Evolutionary conservation across 2,797 vertebrate species (phyloP), one percentile per base, ranked within the genome.

Genomic region (Eurystomus glaucurus): DNA sequence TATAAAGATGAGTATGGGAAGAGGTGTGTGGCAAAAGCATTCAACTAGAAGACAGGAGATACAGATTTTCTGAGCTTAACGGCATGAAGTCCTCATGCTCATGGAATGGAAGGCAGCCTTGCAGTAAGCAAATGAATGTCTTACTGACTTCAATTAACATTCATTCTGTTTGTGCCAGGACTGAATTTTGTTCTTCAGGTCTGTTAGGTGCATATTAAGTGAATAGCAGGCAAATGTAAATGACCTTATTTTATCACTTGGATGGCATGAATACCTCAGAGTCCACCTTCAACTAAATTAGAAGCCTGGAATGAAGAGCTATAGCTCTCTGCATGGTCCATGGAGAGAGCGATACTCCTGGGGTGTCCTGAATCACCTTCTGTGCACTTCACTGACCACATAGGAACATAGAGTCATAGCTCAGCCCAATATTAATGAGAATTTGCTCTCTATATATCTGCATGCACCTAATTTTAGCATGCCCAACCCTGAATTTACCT

Each of bases 131-230:
- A 88, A 68, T 17, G 5, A 87, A 69, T 84, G 41, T 23, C 52
- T 83, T 71, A 2, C 16, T 88, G 90, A 83, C 83, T 82, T 93
- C 92, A 90, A 84, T 93, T 93, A 96, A 88, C 60, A 68, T 61
- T 81, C 2, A 1, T 69, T 35, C 58, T 74, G 14, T 69, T 78
- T 43, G 23, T 78, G 58, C 70, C 19, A 55, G 26, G 12, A 23
- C 23, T 55, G 58, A 64, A 20, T 39, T 78, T 80, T 85, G 31
- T 46, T 88, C 79, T 70, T 81, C 76, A 60, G 28, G 50, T 45
- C 70, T 81, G 58, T 71, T 43, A 90, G 50, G 45, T 91, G 60
- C 52, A 19, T 60, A 22, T 50, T 37, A 48, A 55, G 57, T 90
- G 82, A 96, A 70, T 23, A 76, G 69, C 50, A 94, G 79, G 65